phyloP scores from a whole-genome alignment of 1,140 invertebrate species.

The Drosophila grimshawi region DNA sequence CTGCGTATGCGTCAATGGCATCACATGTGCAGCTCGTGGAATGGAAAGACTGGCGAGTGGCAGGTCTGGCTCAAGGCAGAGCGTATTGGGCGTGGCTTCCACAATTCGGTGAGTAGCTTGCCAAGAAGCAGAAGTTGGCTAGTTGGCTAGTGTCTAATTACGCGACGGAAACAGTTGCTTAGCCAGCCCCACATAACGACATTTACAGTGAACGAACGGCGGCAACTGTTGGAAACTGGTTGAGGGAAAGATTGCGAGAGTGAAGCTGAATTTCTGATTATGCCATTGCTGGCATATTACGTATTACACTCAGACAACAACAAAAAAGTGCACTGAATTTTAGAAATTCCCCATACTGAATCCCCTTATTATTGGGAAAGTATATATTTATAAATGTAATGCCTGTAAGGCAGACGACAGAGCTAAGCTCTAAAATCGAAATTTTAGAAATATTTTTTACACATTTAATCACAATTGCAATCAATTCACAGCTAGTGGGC shows the following conservation, averaged over 20 bases:
- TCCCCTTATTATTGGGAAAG: too few relatives aligned
- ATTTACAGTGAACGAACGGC: not conserved
- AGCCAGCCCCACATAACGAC: constrained; percentile 21
- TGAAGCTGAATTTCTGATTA: constrained; percentile 12
- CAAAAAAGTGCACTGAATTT: too few relatives aligned
- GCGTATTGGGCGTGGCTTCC: constrained; percentile 91
- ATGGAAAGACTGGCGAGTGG: constrained; percentile 93
- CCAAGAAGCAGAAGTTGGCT: not conserved
- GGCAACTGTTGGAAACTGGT: constrained; percentile 29
- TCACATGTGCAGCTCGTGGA: constrained; percentile 94
- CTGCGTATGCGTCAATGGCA: constrained; percentile 92
- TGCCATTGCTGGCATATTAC: constrained; percentile 18
- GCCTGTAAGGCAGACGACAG: too few relatives aligned
- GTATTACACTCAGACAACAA: not conserved
- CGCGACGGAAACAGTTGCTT: constrained; percentile 13
- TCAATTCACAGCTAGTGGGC: constrained; percentile 88
- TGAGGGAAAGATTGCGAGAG: constrained; percentile 21
- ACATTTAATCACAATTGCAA: not conserved
- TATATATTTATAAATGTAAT: too few relatives aligned
- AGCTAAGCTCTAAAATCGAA: too few relatives aligned
- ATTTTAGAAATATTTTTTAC: not conserved
- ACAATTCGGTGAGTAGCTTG: constrained; percentile 89
- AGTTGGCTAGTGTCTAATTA: constrained; percentile 34
- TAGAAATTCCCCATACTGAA: too few relatives aligned
- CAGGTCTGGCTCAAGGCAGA: constrained; percentile 94